Conservation (phyloP, 2,113 vertebrate genomes). For the Gymnarchus niloticus region DNA sequence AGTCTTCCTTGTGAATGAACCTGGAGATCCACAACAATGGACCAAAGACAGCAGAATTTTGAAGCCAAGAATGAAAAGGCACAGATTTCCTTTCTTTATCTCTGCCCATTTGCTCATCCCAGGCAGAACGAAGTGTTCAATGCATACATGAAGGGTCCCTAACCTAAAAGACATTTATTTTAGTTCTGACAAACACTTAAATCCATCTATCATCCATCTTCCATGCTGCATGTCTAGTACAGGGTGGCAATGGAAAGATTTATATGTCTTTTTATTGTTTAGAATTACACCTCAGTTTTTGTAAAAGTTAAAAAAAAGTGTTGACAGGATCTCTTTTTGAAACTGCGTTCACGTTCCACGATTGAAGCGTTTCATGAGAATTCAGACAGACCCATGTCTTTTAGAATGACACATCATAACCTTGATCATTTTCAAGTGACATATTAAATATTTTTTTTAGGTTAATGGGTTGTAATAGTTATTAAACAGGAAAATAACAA, state of each 20-base stretch:
- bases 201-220: background rate
- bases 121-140: background rate
- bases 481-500: too few species aligned
- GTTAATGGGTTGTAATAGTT: too few species aligned
- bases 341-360: background rate
- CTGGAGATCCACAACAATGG: background rate
- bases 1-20: background rate
- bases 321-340: too few species aligned
- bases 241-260: background rate
- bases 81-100: background rate
- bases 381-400: background rate
- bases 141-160: background rate
- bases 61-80: background rate
- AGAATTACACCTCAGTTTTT: background rate
- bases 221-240: background rate
- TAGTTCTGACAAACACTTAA: background rate
- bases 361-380: background rate
- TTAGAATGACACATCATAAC: background rate
- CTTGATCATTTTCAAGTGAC: background rate
- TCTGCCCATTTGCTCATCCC: background rate
- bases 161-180: background rate
- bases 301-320: background rate
- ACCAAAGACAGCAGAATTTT: background rate
- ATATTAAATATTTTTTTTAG: background rate
- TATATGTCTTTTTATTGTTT: background rate